Evolutionary conservation across 2,113 vertebrate genomes (phyloP), one percentile per base, ranked within the genome.

Genomic region (Recurvirostra avosetta): DNA sequence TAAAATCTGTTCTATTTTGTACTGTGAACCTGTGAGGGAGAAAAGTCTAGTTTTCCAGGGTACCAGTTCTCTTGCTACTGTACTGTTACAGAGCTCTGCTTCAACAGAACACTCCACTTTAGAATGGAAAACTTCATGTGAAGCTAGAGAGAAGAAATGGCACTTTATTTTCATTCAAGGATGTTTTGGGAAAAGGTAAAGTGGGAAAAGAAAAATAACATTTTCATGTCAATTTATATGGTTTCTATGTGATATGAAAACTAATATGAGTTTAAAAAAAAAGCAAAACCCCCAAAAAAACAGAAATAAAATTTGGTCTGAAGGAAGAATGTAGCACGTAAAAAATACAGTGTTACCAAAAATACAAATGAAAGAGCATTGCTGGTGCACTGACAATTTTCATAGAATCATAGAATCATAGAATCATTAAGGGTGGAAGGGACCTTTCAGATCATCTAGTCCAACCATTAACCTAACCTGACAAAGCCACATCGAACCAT

Each of bases 201-300:
- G 5, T 38, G 10, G 15, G 5, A 40, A 61, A 79, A 76, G 4
- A 75, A 76, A 67, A 50, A 29, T 27, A 38, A 13, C 5, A 15
- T 66, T 81, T 62, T 23, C 18, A 14, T 27, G 20, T 45, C 20
- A 49, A 21, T 59, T 85, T 67, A 30, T 34, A 34, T 61, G 22
- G 11, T 47, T 90, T 74, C 16, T 52, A 11, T 34, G 6, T 38
- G 47, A 72, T 62, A 78, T 25, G 81, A 71, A 74, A 74, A 25
- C 4, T 45, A 63, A 1, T 7, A 50, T 19, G 17, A 61, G 7
- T 40, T 40, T 43, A 27, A 45, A n/a, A 8, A 34, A 49, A 56
- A 72, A 65, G 15, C 4, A 13, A 41, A 19, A 3, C 0, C 3
- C 3, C 8, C 62, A 87, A 66, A 13, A 0, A 7, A 32, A 47